Evolutionary conservation across 2,888 invertebrate species (phyloP).

Genomic region (Cheilosia vulpina): DNA sequence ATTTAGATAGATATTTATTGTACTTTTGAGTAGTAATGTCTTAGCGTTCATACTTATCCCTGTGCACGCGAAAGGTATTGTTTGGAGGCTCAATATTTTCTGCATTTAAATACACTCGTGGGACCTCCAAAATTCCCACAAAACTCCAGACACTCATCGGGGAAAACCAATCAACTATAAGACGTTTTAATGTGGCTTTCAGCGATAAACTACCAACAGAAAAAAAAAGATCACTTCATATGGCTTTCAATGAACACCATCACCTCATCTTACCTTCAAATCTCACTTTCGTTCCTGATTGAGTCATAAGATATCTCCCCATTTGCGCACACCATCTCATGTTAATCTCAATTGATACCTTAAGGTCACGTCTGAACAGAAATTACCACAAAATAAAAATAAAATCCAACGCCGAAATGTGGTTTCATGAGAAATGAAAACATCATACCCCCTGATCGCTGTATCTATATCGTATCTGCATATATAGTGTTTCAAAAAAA

Average conservation of each 20-base stretch:
- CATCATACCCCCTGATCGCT: constrained; percentile 14
- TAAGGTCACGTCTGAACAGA: constrained; percentile 19
- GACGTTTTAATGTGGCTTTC: too few relatives aligned
- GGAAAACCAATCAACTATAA: too few relatives aligned
- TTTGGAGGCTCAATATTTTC: too few relatives aligned
- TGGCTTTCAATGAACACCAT: neutral
- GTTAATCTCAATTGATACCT: constrained; percentile 26
- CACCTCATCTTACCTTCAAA: constrained; percentile 9
- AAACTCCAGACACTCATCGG: too few relatives aligned
- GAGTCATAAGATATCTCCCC: constrained; percentile 33
- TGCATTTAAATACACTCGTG: too few relatives aligned
- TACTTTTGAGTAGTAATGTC: too few relatives aligned
- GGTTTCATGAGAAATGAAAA: constrained; percentile 37
- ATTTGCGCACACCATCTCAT: constrained; percentile 3
- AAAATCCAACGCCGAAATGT: constrained; percentile 11
- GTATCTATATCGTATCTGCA: neutral
- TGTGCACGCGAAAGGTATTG: too few relatives aligned
- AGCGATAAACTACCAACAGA: too few relatives aligned
- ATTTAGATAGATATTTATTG: too few relatives aligned
- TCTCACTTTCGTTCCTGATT: constrained; percentile 32
- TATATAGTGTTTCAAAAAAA: constrained; percentile 23
- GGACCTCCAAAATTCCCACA: too few relatives aligned
- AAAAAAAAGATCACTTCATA: too few relatives aligned
- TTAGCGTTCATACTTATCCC: too few relatives aligned
- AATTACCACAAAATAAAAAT: constrained; percentile 6